Percentiles rank a stretch among this genome's conserved stretches.
These are phyloP conservation scores for Ephialtes manifestator DNA, from an alignment of 2,888 invertebrate genomes.

Conservation along the genomic window DNA sequence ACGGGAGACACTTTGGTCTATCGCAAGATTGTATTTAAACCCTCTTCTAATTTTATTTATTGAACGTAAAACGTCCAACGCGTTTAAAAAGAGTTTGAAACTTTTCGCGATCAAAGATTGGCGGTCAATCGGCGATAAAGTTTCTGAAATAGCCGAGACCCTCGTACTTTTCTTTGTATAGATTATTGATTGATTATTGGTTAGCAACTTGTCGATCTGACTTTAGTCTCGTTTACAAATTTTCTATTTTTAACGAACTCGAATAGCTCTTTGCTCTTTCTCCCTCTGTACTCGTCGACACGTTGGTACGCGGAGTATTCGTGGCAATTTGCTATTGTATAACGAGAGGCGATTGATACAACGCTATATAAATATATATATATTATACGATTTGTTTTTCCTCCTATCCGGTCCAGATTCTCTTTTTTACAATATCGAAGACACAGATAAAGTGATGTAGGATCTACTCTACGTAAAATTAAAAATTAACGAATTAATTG, in stretches of 20 bases:
- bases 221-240: background rate
- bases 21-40: slow-evolving; percentile 13
- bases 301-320: slow-evolving; percentile 77
- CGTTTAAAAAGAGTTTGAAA: slow-evolving; percentile 1
- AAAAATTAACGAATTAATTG: slow-evolving; percentile 73
- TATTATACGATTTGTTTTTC: slow-evolving; percentile 68
- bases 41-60: slow-evolving; percentile 27
- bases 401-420: slow-evolving; percentile 49
- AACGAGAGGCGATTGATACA: slow-evolving; percentile 77
- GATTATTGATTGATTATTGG: slow-evolving; percentile 12
- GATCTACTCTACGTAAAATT: slow-evolving; percentile 70
- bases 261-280: slow-evolving; percentile 14
- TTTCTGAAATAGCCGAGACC: background rate
- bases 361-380: slow-evolving; percentile 78
- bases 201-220: background rate
- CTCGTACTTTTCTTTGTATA: slow-evolving; percentile 13
- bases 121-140: background rate
- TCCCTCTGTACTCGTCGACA: slow-evolving; percentile 23
- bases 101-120: background rate
- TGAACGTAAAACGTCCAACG: slow-evolving; percentile 28
- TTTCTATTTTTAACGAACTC: background rate
- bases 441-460: slow-evolving; percentile 35
- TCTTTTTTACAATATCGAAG: slow-evolving; percentile 72
- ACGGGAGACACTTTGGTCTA: slow-evolving; percentile 4
- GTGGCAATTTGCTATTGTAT: slow-evolving; percentile 80